phyloP scores from a whole-genome alignment of 2,113 vertebrate species.

The human region GRCh38 chr17:79518501-79519000 shows the following conservation, averaged over 20 bases:
- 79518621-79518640: not conserved
- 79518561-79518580: accelerated
- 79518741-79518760: accelerated
- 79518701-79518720: not conserved
- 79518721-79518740: no score
- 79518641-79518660: not conserved
- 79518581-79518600: no score
- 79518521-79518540: accelerated
- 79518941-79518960: not conserved
- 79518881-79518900: not conserved
- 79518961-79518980: no score
- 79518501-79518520: accelerated
- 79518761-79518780: not conserved
- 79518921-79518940: not conserved
- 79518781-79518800: accelerated
- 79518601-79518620: not conserved
- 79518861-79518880: not conserved
- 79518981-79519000: accelerated
- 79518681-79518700: not conserved
- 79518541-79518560: not conserved
- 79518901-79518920: not conserved
- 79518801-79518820: not conserved
- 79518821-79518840: not conserved
- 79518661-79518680: not conserved
- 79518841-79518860: slow-evolving; percentile 17